Conservation (phyloP, 2,888 invertebrate genomes). For the Drepanosiphum platanoidis region DNA sequence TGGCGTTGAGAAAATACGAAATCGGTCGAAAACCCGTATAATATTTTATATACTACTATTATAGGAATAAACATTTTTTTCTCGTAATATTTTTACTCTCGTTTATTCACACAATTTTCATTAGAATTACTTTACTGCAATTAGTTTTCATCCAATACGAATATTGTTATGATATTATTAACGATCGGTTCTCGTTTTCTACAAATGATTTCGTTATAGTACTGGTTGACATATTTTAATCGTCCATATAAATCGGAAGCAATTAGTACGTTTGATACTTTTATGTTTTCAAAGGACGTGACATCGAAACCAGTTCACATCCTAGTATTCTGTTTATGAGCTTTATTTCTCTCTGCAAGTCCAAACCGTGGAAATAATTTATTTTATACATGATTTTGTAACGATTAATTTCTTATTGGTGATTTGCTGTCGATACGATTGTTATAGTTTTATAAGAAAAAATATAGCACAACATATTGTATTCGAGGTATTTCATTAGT, state of each 20-base stretch:
- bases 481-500: no score
- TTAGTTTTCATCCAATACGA: neutral
- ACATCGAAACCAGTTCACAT: constrained; percentile 26
- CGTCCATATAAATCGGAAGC: constrained; percentile 7
- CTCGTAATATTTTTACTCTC: no score
- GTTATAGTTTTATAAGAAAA: neutral
- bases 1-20: no score
- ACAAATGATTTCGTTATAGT: constrained; percentile 34
- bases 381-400: neutral
- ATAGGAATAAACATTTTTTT: no score
- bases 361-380: neutral
- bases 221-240: constrained; percentile 39
- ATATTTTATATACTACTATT: no score
- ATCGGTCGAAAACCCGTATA: no score
- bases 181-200: neutral
- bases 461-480: no score
- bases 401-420: neutral
- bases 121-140: neutral
- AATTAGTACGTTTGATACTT: constrained; percentile 7
- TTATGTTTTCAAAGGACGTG: neutral
- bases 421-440: neutral
- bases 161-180: neutral
- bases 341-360: constrained; percentile 1
- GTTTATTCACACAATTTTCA: neutral
- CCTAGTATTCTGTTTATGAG: constrained; percentile 7